phyloP scores from a whole-genome alignment of 1,140 invertebrate genomes.

The Aleiodes sp. region DNA sequence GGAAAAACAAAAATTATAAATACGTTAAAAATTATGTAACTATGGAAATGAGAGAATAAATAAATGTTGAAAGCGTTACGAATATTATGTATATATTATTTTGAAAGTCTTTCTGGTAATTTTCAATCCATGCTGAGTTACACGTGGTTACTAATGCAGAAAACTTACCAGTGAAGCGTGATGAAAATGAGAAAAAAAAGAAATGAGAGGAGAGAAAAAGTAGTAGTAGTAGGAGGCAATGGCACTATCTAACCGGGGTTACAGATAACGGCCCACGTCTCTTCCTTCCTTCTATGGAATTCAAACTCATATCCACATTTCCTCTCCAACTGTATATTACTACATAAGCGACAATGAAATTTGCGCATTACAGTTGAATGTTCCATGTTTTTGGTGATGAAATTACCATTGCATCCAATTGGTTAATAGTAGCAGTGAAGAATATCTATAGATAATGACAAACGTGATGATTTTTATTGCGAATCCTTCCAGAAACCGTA shows the following conservation, averaged over 20 bases:
- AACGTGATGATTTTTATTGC: too few species aligned
- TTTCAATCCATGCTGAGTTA: neutral
- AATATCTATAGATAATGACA: too few species aligned
- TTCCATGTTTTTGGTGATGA: too few species aligned
- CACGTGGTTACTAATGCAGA: neutral
- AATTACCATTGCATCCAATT: neutral
- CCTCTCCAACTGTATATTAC: neutral
- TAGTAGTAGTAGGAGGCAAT: constrained; percentile 12
- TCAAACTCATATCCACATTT: neutral
- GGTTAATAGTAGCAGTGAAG: neutral
- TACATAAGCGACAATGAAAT: neutral
- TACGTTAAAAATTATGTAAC: neutral
- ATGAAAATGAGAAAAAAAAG: neutral
- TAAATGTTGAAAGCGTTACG: constrained; percentile 13
- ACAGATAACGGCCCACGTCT: constrained; percentile 11
- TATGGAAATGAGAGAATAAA: constrained; percentile 1
- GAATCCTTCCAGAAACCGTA: neutral
- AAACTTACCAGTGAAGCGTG: neutral
- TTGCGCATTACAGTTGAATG: too few species aligned
- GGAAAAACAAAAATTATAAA: neutral
- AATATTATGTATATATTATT: neutral
- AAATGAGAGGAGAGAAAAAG: neutral
- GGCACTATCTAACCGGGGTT: constrained; percentile 9
- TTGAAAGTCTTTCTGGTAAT: neutral
- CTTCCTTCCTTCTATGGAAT: constrained; percentile 7